These are phyloP conservation scores for Coracias cyanogaster DNA, from an alignment of 2,797 vertebrate species.

Conservation along the genomic window DNA sequence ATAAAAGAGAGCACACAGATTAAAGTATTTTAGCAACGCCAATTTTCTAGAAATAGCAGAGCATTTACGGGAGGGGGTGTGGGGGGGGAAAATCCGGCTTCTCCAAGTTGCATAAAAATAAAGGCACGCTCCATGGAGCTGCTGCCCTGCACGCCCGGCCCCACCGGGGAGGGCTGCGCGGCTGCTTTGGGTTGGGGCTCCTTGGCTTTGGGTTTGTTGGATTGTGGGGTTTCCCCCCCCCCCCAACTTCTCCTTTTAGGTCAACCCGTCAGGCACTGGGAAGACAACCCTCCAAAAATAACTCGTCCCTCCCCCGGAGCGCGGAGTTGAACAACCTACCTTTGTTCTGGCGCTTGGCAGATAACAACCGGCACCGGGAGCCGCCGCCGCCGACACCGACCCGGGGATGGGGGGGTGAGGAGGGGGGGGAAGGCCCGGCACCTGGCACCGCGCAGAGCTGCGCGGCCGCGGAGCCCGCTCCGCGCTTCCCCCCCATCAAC, in stretches of 20 bases:
- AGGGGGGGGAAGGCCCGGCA: background rate
- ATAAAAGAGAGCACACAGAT: slow-evolving; percentile 19
- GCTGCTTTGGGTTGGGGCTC: background rate
- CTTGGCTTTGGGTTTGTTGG: background rate
- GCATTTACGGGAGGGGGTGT: background rate
- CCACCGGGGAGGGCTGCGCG: background rate
- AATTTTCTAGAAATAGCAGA: slow-evolving; percentile 39
- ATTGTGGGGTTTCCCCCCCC: background rate
- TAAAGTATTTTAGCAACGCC: slow-evolving; percentile 19
- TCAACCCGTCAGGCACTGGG: slow-evolving; percentile 78
- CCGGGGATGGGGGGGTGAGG: too few relatives aligned
- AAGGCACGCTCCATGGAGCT: slow-evolving; percentile 65
- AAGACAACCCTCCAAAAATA: slow-evolving; percentile 82
- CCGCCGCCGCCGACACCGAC: background rate
- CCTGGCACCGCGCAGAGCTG: background rate
- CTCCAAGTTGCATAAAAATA: slow-evolving; percentile 77
- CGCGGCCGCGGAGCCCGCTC: background rate
- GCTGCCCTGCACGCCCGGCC: slow-evolving; percentile 57
- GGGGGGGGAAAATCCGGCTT: slow-evolving; percentile 15
- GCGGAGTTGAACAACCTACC: slow-evolving; percentile 84
- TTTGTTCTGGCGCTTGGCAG: slow-evolving; percentile 88
- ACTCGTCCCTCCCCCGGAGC: slow-evolving; percentile 81
- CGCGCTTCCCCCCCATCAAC: background rate
- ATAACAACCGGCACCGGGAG: slow-evolving; percentile 84
- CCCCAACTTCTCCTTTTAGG: slow-evolving; percentile 64